Base-by-base conservation (phyloP, 2,888 invertebrate species). In the Melolontha melolontha region DNA sequence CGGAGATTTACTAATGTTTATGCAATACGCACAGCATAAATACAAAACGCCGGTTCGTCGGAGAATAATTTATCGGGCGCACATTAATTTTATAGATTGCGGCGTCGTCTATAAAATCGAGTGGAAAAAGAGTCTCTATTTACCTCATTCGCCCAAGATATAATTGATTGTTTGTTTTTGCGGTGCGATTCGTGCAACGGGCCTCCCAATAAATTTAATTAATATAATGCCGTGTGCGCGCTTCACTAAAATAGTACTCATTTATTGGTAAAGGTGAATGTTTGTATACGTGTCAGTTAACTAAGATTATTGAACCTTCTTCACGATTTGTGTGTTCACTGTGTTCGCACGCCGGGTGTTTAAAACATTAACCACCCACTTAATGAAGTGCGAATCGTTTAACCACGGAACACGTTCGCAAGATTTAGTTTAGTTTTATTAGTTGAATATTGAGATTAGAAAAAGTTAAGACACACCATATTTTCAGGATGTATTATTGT, bases 261-360 rank as follows among this genome's bases (percentile, higher is more conserved):
- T 40, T 54, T 40, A 39, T 54, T 54, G 40, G 54, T 54, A 17
- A 54, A 54, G 41, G 54, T 54, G 54, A 54, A 54, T 54, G 54
- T 40, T 54, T 54, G 40, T 54, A 40, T 17, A n/a, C 54, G 40
- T 54, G 54, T 39, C 54, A 54, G 40, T 54, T 54, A 54, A 11
- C 11, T 17, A 40, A 40, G 54, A 54, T 54, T 54, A 40, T 54
- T 54, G 54, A 54, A 54, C 54, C 29, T 39, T 14, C 14, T 14
- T 29, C 10, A 54, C 54, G 54, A 54, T 54, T 54, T 54, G 34
- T 22, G 17, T 54, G 40, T 54, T 54, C 54, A 17, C 34, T 22
- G 17, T 54, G 40, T 54, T 54, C 54, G 40, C 34, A 34, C 34
- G 6, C 39, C 54, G 54, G 16, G 54, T 54, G 54, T 17, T 54